Base-by-base conservation (phyloP, 1,140 invertebrate genomes). In the Drosophila ercepeae region DNA sequence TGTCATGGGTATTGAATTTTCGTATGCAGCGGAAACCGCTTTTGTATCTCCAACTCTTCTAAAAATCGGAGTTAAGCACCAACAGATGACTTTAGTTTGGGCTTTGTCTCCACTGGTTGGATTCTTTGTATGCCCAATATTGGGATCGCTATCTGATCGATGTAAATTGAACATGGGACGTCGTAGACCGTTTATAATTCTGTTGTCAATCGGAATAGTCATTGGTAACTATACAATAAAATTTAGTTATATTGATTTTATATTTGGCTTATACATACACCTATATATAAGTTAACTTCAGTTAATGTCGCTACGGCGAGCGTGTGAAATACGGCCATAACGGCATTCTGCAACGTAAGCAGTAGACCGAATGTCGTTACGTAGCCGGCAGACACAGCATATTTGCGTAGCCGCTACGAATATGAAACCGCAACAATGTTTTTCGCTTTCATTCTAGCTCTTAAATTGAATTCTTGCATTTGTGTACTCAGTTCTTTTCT, bases 1-100 rank as follows among this genome's bases (percentile, higher is more conserved):
- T 0, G 98, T 99, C 0, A 98, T 98, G 95, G 98, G 98, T 0
- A 99, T 99, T 42, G 98, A 99, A 91, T 98, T 99, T 91, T 98
- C 97, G 0, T 99, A 99, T 84, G 97, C 98, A 0, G 98, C 97
- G 0, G 98, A 99, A 92, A 91, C 98, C 0, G 98, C 98, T 0
- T 99, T 99, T 92, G 98, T 99, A 0, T 99, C 97, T 1, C 98
- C 98, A 1, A 98, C 97, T 0, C 92, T 99, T 7, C 93, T 99
- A 0, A 97, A 98, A 92, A 97, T 99, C 54, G 98, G 98, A 8
- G 95, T 99, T 0, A 95, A 96, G 54, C 95, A 97, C 92, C 93
- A 96, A 64, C 95, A 97, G 75, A 99, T 99, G 97, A 98, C 97
- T 0, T 92, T 99, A 27, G 97, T 98, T 13, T 99, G 98, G 98